Conservation (phyloP, 2,888 invertebrate genomes). For the Drosophila infuscata region DNA sequence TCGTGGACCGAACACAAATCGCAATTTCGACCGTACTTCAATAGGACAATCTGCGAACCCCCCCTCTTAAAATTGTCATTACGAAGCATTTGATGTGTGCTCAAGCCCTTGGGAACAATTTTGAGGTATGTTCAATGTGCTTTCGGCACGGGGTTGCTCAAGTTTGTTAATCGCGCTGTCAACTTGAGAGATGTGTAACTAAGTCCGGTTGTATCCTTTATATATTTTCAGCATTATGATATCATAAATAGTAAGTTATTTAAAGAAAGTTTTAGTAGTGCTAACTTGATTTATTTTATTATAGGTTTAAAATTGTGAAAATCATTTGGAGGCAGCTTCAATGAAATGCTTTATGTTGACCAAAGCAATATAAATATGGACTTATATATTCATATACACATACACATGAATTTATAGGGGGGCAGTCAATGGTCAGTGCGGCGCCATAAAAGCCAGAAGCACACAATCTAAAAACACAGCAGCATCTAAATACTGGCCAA, state of each 20-base stretch:
- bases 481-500: conserved; percentile 63
- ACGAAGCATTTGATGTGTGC: conserved; percentile 44
- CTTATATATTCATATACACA: neutral
- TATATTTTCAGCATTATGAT: neutral
- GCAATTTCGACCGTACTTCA: conserved; percentile 68
- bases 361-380: conserved; percentile 20
- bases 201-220: neutral
- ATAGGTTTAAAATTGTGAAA: conserved; percentile 2
- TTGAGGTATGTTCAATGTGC: conserved; percentile 54
- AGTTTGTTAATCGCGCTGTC: conserved; percentile 14
- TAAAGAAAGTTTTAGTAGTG: neutral
- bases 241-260: neutral
- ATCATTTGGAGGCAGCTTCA: conserved; percentile 10
- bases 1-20: conserved; percentile 54
- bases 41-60: conserved; percentile 47
- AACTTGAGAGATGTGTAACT: conserved; percentile 31
- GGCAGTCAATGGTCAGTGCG: conserved; percentile 48
- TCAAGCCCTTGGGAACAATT: conserved; percentile 63
- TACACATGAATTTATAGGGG: conserved; percentile 15
- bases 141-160: conserved; percentile 15
- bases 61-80: conserved; percentile 60
- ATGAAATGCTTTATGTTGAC: conserved; percentile 19
- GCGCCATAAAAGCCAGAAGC: conserved; percentile 42
- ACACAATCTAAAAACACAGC: conserved; percentile 43
- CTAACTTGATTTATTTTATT: neutral